Evolutionary conservation across 2,888 invertebrate species (phyloP).

Genomic region (Pterostichus madidus): DNA sequence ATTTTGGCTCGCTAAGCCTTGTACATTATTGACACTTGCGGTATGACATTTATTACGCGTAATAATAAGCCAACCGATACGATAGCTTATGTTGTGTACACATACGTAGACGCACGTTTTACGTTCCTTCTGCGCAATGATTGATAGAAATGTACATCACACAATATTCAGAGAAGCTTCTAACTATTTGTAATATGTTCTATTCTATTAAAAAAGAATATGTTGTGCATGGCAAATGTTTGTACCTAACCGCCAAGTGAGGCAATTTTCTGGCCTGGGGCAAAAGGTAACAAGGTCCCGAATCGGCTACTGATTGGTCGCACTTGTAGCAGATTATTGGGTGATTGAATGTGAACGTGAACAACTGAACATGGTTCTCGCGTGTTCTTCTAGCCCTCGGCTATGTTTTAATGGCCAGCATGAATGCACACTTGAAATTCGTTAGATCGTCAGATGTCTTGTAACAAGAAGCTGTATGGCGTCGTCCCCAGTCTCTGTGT

Average conservation of each 20-base stretch:
- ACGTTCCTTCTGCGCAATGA: neutral
- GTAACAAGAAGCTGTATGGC: slow-evolving; percentile 69
- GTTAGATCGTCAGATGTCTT: slow-evolving; percentile 73
- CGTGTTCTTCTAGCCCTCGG: slow-evolving; percentile 71
- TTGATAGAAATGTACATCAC: neutral
- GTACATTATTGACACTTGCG: slow-evolving; percentile 22
- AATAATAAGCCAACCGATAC: slow-evolving; percentile 1
- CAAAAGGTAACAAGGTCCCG: slow-evolving; percentile 68
- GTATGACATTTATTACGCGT: slow-evolving; percentile 12
- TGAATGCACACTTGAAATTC: slow-evolving; percentile 72
- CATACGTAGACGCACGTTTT: neutral
- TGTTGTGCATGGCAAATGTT: slow-evolving; percentile 2
- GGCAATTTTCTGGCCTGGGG: slow-evolving; percentile 49
- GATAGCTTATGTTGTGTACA: neutral
- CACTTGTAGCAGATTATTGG: slow-evolving; percentile 72
- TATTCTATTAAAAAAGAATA: neutral
- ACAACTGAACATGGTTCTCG: slow-evolving; percentile 1
- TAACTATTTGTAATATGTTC: neutral
- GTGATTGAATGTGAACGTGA: slow-evolving; percentile 74
- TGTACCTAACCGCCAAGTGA: slow-evolving; percentile 19
- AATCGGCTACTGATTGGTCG: slow-evolving; percentile 72
- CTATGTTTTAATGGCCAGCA: slow-evolving; percentile 74
- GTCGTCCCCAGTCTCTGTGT: slow-evolving; percentile 32
- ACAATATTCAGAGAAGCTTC: neutral
- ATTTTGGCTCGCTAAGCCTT: neutral